phyloP scores from a whole-genome alignment of 2,888 invertebrate genomes.

The Himalopsyche japonica region DNA sequence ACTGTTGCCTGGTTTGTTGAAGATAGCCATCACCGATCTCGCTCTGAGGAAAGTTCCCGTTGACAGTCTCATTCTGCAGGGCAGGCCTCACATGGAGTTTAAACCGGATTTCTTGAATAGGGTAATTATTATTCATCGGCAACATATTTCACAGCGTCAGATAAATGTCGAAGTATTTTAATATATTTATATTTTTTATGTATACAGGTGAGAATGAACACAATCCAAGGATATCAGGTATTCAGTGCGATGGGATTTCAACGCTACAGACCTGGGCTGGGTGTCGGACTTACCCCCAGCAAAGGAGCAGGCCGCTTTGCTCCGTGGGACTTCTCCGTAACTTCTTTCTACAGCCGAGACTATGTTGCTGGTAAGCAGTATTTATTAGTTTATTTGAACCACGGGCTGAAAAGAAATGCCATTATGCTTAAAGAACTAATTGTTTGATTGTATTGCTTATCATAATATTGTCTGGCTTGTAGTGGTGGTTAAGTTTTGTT shows the following conservation, averaged over 20 bases:
- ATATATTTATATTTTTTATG: neutral
- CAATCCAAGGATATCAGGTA: slow-evolving; percentile 84
- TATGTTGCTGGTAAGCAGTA: slow-evolving; percentile 65
- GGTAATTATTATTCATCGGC: slow-evolving; percentile 49
- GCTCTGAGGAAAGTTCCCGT: slow-evolving; percentile 70
- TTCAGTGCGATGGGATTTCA: slow-evolving; percentile 91
- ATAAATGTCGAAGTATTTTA: neutral
- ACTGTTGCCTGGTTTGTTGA: slow-evolving; percentile 37
- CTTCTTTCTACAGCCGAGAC: slow-evolving; percentile 84
- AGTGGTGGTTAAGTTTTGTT: too few relatives aligned
- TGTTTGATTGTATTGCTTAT: too few relatives aligned
- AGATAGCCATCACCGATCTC: slow-evolving; percentile 67
- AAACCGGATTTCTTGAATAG: slow-evolving; percentile 87
- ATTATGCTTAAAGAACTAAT: too few relatives aligned
- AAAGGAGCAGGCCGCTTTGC: slow-evolving; percentile 80
- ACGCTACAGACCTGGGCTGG: slow-evolving; percentile 67
- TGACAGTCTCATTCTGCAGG: slow-evolving; percentile 73
- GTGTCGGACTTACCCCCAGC: slow-evolving; percentile 66
- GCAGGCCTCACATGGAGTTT: slow-evolving; percentile 69
- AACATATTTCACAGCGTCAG: too few relatives aligned
- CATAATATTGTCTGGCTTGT: too few relatives aligned
- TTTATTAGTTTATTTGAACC: neutral
- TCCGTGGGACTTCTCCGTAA: slow-evolving; percentile 68
- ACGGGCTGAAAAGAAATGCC: too few relatives aligned
- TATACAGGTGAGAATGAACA: slow-evolving; percentile 87